A percentile compares a stretch with the other conserved stretches of the same genome.
These are phyloP conservation scores for Pangasius krempfi DNA, from an alignment of 2,797 vertebrate species.

Conservation along the genomic window DNA sequence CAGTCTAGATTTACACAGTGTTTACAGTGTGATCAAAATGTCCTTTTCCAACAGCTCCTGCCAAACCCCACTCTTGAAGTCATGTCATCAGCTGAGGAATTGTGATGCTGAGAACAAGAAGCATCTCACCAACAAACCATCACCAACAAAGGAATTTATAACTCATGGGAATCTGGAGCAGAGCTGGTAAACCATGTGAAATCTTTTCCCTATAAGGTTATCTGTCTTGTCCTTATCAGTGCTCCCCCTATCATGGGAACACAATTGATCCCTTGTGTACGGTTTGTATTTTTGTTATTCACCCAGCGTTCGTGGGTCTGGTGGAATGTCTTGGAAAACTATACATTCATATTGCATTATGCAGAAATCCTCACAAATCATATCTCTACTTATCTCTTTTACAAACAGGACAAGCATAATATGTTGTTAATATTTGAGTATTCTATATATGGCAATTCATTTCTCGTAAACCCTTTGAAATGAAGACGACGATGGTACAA, in stretches of 20 bases:
- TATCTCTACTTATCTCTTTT: neutral
- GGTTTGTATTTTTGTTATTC: neutral
- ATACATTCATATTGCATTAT: neutral
- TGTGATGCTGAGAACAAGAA: neutral
- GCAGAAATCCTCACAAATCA: neutral
- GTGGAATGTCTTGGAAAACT: neutral
- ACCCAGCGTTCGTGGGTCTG: neutral
- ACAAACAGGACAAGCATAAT: neutral
- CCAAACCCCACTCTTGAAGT: neutral
- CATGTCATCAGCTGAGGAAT: neutral
- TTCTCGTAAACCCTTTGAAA: neutral
- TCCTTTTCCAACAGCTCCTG: constrained; percentile 10
- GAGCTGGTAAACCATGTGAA: neutral
- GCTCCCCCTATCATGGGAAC: neutral
- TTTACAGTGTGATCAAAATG: neutral
- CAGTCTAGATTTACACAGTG: neutral
- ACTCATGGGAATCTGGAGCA: neutral
- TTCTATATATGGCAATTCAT: neutral
- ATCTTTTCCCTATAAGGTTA: neutral
- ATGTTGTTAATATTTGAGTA: neutral
- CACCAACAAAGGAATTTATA: neutral
- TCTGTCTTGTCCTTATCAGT: neutral
- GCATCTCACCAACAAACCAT: constrained; percentile 14
- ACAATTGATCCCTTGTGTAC: neutral
- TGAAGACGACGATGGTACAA: neutral